These are phyloP conservation scores for Dolichallabes microphthalmus DNA, from an alignment of 2,113 vertebrate species.

Conservation along the genomic window DNA sequence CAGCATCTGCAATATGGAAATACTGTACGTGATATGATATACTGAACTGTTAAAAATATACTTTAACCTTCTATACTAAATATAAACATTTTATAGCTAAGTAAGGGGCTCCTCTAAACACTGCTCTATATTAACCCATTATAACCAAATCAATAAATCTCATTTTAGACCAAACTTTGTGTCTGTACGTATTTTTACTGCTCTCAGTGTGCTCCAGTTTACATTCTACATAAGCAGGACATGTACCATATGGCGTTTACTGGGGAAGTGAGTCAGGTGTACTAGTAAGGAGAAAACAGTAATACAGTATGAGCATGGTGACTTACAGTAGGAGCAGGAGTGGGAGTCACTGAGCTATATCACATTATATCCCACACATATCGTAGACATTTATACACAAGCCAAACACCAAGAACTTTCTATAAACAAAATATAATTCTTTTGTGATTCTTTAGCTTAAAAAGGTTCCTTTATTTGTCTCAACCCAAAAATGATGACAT, in stretches of 20 bases:
- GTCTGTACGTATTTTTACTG: background rate
- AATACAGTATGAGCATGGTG: background rate
- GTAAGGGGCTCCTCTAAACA: background rate
- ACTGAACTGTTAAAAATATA: background rate
- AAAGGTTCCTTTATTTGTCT: slow-evolving; percentile 27
- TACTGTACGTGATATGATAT: background rate
- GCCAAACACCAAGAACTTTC: background rate
- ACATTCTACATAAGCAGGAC: background rate
- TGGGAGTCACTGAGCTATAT: background rate
- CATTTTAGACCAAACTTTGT: background rate
- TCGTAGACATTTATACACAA: background rate
- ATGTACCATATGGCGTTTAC: background rate
- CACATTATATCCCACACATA: background rate
- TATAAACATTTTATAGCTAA: background rate
- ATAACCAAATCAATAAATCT: background rate
- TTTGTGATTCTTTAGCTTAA: background rate
- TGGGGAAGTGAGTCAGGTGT: background rate
- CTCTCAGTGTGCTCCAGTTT: background rate
- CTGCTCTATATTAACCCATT: background rate
- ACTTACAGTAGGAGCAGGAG: background rate
- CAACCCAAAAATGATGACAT: slow-evolving; percentile 15
- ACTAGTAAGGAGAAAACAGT: background rate
- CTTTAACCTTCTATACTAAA: background rate
- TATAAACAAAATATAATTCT: slow-evolving; percentile 25
- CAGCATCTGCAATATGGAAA: background rate